Evolutionary conservation across 2,113 vertebrate genomes (phyloP).

Genomic region (Odocoileus virginianus): DNA sequence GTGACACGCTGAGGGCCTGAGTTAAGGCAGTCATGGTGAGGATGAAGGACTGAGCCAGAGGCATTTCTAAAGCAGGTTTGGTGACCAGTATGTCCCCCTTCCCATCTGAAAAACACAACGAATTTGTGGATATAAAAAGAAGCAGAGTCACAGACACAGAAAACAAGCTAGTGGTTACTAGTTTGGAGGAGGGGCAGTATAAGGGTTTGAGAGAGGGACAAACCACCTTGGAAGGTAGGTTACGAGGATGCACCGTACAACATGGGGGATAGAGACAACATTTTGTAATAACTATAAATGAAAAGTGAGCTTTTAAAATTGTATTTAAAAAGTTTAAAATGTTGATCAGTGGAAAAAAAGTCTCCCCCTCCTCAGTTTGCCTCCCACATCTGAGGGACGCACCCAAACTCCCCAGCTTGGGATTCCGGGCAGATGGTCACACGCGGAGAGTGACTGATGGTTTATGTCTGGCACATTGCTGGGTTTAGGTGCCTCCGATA

Average conservation of each 20-base stretch:
- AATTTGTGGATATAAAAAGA: background rate
- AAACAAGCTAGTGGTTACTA: background rate
- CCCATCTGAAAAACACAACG: background rate
- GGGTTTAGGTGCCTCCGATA: background rate
- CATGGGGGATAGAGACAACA: background rate
- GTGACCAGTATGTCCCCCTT: background rate
- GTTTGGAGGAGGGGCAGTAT: background rate
- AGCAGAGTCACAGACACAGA: background rate
- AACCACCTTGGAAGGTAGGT: background rate
- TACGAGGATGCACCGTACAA: background rate
- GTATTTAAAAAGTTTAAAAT: background rate
- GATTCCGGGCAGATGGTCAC: background rate
- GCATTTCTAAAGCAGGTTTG: background rate
- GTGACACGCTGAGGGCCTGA: background rate
- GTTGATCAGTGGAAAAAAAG: background rate
- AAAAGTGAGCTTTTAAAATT: background rate
- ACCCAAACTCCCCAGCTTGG: background rate
- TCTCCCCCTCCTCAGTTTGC: background rate
- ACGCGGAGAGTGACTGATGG: fast-evolving
- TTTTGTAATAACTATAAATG: background rate
- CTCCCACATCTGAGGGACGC: background rate
- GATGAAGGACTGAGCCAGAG: background rate
- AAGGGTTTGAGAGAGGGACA: background rate
- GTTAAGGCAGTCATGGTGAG: fast-evolving
- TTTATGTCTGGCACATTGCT: background rate